Evolutionary conservation across 1,140 invertebrate species (phyloP), one percentile per base, ranked within the genome.

Genomic region (Rhizoglyphus robini): DNA sequence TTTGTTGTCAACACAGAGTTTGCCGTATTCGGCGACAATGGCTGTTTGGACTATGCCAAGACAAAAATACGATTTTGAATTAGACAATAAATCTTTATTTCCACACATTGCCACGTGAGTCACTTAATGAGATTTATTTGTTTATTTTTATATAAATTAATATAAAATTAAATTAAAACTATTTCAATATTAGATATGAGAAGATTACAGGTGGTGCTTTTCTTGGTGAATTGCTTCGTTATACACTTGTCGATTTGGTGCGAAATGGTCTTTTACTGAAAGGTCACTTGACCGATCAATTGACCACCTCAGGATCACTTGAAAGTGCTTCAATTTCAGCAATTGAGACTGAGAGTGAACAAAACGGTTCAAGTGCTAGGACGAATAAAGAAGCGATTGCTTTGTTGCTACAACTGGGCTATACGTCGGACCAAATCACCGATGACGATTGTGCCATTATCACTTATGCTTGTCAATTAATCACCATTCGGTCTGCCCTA

Each of bases 131-230:
- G 58, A 0, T 49, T n/a, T 23, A 3, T 13, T 57, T 27, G n/a
- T 20, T 30, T 3, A 34, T 49, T 31, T 63, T n/a, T n/a, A n/a
- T n/a, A n/a, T n/a, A n/a, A n/a, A n/a, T n/a, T n/a, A n/a, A n/a
- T 49, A 49, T 1, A n/a, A 41, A n/a, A 11, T 15, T 29, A 15
- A 31, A 18, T 18, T 30, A 3, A 18, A 54, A 38, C 3, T 61
- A 18, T 36, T 15, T 8, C 15, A 15, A 13, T 36, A n/a, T 18
- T 68, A 84, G 83, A 63, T 84, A 85, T 73, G 84, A 85, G 73
- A 86, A 85, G 72, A 80, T 84, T 82, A 88, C 92, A 69, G 88
- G 88, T 0, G 91, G 91, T 29, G 91, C 91, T 85, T 96, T 92
- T 74, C 82, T 94, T 80, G 91, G 91, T 1, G 83, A 85, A 70